These are phyloP conservation scores for Pantherophis guttatus DNA, from an alignment of 2,113 vertebrate genomes.

Conservation along the genomic window DNA sequence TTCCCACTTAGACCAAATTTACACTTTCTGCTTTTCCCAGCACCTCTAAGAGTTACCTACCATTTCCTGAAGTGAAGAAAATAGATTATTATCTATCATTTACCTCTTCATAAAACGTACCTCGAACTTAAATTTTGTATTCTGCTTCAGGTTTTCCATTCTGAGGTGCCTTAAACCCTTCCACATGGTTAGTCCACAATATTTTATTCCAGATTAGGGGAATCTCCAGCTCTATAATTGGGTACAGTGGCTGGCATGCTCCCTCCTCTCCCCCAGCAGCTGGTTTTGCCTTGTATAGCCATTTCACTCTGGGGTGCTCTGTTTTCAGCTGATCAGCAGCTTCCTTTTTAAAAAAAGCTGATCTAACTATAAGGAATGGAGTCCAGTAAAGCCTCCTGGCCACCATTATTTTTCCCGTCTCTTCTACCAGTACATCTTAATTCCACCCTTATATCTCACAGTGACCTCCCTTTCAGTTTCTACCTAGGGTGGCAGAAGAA, in stretches of 20 bases:
- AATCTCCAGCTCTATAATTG: neutral
- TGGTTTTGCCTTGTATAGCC: neutral
- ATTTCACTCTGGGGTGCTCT: neutral
- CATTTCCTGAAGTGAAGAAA: neutral
- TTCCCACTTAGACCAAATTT: neutral
- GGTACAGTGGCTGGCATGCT: neutral
- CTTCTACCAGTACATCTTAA: neutral
- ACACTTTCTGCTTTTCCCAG: neutral
- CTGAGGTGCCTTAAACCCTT: neutral
- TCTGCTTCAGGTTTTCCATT: neutral
- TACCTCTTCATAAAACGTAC: neutral
- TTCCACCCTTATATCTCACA: neutral
- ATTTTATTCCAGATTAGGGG: neutral
- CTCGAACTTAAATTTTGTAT: neutral
- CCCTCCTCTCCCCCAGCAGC: neutral
- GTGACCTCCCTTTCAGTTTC: neutral
- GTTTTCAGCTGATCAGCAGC: neutral
- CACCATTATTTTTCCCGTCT: neutral
- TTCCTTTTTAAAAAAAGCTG: neutral
- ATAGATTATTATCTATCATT: neutral
- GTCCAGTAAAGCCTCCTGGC: neutral
- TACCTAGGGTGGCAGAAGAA: neutral
- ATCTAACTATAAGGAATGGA: neutral
- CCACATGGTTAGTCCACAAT: neutral
- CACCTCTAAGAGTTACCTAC: neutral